Evolutionary conservation across 2,797 vertebrate genomes (phyloP), one percentile per base, ranked within the genome.

Genomic region (Alauda arvensis): DNA sequence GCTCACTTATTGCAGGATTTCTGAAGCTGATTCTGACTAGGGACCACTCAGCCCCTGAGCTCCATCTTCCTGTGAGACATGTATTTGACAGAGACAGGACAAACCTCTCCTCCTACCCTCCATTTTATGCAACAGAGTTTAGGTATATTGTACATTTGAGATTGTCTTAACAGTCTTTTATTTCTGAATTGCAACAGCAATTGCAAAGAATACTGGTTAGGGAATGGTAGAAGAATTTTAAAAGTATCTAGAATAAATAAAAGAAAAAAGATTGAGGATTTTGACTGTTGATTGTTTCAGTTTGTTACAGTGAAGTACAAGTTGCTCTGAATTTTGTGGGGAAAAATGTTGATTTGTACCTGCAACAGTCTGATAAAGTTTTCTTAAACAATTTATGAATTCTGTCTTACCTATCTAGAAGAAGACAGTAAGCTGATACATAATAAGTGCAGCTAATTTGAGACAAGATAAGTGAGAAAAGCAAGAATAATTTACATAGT

Each of bases 381-480:
- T 79, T 90, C 42, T 61, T 65, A 34, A 82, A n/a, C 7, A 20
- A 29, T 39, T 82, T 77, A 37, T 62, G 26, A 82, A 33, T 62
- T 57, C 48, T 4, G 0, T 65, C 39, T 87, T 48, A 45, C 31
- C 21, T 67, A 34, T 59, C 37, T 37, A 52, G 56, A 63, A 70
- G 51, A 40, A 91, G 62, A 19, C 59, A 39, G 24, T 59, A 81
- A 83, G 33, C 7, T 66, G 40, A 42, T 55, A 48, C 4, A 42
- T 70, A 57, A 40, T 60, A n/a, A 48, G 8, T 79, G 29, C 20
- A 86, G 48, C 26, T 93, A 42, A 77, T 89, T n/a, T 77, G 68
- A 57, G 68, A 84, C 87, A 78, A 83, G 57, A 10, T 56, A 80
- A 79, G 14, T 63, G 15, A 68, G 83, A 87, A 88, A 87, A 91